A percentile compares a stretch with the other conserved stretches of the same genome.
These are phyloP conservation scores for Nymphicus hollandicus DNA, from an alignment of 2,113 vertebrate genomes.

Conservation along the genomic window DNA sequence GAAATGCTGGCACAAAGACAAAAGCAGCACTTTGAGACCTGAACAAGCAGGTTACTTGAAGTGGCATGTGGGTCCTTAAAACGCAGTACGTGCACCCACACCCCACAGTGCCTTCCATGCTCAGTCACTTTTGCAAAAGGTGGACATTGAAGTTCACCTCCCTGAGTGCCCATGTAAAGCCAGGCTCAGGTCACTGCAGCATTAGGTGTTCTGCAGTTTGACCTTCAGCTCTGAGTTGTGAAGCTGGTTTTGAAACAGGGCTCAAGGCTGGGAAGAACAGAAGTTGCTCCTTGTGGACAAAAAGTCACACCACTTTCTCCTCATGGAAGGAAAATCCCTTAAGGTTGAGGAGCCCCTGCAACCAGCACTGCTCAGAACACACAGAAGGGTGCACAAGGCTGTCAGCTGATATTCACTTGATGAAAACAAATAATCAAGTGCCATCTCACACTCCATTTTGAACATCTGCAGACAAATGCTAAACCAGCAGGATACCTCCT, in stretches of 20 bases:
- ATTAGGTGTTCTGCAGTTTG: background rate
- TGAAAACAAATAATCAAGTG: background rate
- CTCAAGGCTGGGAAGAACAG: background rate
- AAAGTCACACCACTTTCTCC: background rate
- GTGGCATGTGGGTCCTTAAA: background rate
- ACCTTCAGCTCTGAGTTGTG: background rate
- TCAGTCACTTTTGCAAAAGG: background rate
- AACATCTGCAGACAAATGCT: slow-evolving; percentile 29
- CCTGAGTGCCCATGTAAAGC: accelerated
- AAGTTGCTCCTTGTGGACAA: background rate
- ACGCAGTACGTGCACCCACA: background rate
- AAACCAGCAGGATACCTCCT: background rate
- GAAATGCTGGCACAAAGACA: background rate
- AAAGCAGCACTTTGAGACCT: background rate
- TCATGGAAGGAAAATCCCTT: background rate
- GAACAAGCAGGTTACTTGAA: background rate
- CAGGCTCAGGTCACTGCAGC: background rate
- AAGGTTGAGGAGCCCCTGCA: background rate
- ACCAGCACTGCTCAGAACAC: background rate
- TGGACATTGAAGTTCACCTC: background rate
- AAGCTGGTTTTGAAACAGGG: background rate
- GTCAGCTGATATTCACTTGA: background rate
- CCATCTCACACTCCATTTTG: background rate
- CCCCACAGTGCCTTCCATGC: background rate
- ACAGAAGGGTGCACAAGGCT: accelerated